Evolutionary conservation across 2,888 invertebrate genomes (phyloP).

Genomic region (Acronicta alni): DNA sequence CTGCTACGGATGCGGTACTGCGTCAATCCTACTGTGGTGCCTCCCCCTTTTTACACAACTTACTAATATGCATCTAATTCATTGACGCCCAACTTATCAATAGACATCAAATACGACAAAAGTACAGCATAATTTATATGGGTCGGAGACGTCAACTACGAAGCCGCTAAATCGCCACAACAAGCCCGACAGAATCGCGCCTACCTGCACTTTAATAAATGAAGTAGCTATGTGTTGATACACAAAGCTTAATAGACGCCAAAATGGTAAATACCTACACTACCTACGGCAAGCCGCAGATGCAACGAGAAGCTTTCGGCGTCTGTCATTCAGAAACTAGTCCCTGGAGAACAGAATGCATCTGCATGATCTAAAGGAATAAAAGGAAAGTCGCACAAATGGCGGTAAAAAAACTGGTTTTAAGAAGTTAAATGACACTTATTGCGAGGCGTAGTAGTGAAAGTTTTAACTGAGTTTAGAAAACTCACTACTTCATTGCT

Average conservation of each 20-base stretch:
- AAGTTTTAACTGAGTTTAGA: slow-evolving; percentile 73
- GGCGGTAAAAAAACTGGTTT: slow-evolving; percentile 70
- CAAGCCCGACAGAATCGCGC: no score
- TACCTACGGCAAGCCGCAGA: no score
- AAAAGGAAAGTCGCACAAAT: slow-evolving; percentile 62
- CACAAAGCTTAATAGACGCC: no score
- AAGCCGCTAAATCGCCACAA: no score
- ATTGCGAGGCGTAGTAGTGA: slow-evolving; percentile 72
- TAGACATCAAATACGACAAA: slow-evolving; percentile 6
- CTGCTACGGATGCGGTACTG: slow-evolving; percentile 58
- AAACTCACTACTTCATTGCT: slow-evolving; percentile 65
- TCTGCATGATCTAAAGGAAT: slow-evolving; percentile 66
- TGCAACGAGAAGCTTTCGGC: no score
- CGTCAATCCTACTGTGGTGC: slow-evolving; percentile 59
- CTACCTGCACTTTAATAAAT: no score
- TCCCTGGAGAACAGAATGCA: no score
- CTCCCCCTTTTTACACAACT: slow-evolving; percentile 62
- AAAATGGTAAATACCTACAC: no score
- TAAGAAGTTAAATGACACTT: slow-evolving; percentile 69
- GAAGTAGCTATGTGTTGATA: no score
- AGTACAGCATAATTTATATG: no score
- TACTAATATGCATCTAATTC: slow-evolving; percentile 44
- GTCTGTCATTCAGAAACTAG: no score
- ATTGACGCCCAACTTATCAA: slow-evolving; percentile 39
- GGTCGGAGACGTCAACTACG: no score